Evolutionary conservation across 2,797 vertebrate genomes (phyloP).

Genomic region (Tragopan temminckii): DNA sequence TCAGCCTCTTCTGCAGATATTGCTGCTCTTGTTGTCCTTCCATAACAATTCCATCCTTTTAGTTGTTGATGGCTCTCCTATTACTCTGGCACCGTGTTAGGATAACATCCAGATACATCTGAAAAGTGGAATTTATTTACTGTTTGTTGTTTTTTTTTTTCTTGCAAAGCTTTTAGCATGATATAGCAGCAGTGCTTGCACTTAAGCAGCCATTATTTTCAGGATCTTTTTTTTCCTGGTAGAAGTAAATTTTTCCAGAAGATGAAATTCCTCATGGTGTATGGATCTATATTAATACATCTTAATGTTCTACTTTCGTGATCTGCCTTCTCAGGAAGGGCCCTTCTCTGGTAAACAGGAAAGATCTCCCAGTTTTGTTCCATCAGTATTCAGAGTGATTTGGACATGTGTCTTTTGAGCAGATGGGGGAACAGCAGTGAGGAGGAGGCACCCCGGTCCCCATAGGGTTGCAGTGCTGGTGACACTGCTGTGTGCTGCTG

Average conservation of each 20-base stretch:
- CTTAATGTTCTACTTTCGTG: slow-evolving; percentile 30
- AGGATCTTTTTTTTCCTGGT: neutral
- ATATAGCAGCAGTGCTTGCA: slow-evolving; percentile 59
- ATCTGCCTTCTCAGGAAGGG: neutral
- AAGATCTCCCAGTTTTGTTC: slow-evolving; percentile 11
- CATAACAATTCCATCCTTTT: slow-evolving; percentile 70
- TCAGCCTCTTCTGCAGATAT: slow-evolving; percentile 41
- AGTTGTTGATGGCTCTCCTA: slow-evolving; percentile 68
- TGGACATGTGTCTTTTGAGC: neutral
- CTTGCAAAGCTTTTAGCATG: slow-evolving; percentile 79
- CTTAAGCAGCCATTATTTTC: slow-evolving; percentile 49
- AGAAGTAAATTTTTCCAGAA: slow-evolving; percentile 72
- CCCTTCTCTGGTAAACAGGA: neutral
- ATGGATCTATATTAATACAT: neutral
- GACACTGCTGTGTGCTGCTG: neutral
- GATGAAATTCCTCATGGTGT: neutral
- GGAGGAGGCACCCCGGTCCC: neutral
- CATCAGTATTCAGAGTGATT: slow-evolving; percentile 34
- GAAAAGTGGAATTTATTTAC: slow-evolving; percentile 77
- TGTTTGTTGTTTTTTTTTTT: slow-evolving; percentile 52
- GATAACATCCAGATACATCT: slow-evolving; percentile 66
- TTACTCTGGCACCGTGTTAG: slow-evolving; percentile 61
- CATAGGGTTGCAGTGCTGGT: neutral
- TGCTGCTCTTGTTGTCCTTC: slow-evolving; percentile 61
- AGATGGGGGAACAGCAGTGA: no score